Conservation (phyloP, 2,888 invertebrate species). For the Diarsia rubi region DNA sequence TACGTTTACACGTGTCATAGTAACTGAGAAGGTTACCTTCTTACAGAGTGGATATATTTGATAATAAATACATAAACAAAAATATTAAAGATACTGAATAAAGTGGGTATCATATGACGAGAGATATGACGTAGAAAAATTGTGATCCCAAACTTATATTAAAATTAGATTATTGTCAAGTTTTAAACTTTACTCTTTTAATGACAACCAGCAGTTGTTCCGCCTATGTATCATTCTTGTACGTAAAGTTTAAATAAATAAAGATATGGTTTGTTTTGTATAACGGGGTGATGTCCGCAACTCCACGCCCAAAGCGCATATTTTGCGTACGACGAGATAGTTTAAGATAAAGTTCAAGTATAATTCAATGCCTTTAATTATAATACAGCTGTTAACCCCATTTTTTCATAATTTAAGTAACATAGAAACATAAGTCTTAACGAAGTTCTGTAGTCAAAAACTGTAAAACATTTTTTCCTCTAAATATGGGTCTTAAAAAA, state of each 20-base stretch:
- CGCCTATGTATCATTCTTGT: no score
- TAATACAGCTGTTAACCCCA: not conserved
- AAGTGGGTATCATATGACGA: not conserved
- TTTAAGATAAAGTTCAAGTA: not conserved
- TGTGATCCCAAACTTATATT: not conserved
- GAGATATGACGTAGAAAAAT: not conserved
- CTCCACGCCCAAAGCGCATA: no score
- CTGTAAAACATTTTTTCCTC: no score
- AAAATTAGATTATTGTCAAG: not conserved
- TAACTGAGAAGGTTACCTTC: not conserved
- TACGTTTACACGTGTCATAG: not conserved
- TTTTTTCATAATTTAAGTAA: not conserved
- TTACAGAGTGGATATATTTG: not conserved
- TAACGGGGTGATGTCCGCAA: no score
- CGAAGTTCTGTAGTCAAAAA: not conserved
- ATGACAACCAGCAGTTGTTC: not conserved
- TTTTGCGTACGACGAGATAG: not conserved
- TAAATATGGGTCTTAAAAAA: conserved; percentile 5
- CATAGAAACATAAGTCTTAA: not conserved
- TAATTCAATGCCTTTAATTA: not conserved
- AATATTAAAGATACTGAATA: not conserved
- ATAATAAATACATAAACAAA: not conserved
- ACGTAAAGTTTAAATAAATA: not conserved
- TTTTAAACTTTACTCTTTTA: not conserved
- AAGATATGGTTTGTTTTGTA: not conserved